Base-by-base conservation (phyloP, 1,140 invertebrate species). In the Leguminivora glycinivorella region DNA sequence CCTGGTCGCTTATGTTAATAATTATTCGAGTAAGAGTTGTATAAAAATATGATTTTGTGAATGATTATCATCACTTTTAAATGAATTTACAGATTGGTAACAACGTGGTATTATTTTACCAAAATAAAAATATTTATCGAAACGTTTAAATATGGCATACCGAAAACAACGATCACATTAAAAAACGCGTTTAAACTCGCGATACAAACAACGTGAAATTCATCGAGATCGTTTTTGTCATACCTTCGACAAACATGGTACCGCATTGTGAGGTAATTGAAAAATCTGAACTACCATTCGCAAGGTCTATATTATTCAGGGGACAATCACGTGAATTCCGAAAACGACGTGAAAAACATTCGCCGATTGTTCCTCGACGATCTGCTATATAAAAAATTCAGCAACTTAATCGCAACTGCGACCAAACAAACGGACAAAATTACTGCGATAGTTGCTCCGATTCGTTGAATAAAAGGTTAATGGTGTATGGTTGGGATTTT, bases 281-380 rank as follows among this genome's bases (percentile, higher is more conserved):
- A 90, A 89, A 89, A 82, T 86, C 81, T 72, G 68, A 84, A 84
- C 83, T 82, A 84, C 85, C 75, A 78, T 72, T 76, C 74, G 68
- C 70, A 69, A 70, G 68, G 70, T 60, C 78, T 88, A 66, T 76
- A 88, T 88, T 88, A 90, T 90, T 90, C 84, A 90, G 73, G 72
- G 69, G 81, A 89, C 88, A 90, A 89, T 90, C 87, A 88, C 78
- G 85, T 84, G 82, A 78, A 80, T 88, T 87, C 76, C 73, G 82
- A 84, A 90, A 90, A 88, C 86, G 84, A 90, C 74, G 77, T 78
- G 83, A 85, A 88, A 88, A 89, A 88, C 83, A 81, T 70, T 73
- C 78, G 71, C 40, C 83, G 80, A 83, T 86, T 88, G 87, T 88
- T 88, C 74, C 78, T 81, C 84, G 79, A 84, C 85, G 82, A 85